phyloP scores from a whole-genome alignment of 2,113 vertebrate species.

The Polypterus bichir region DNA sequence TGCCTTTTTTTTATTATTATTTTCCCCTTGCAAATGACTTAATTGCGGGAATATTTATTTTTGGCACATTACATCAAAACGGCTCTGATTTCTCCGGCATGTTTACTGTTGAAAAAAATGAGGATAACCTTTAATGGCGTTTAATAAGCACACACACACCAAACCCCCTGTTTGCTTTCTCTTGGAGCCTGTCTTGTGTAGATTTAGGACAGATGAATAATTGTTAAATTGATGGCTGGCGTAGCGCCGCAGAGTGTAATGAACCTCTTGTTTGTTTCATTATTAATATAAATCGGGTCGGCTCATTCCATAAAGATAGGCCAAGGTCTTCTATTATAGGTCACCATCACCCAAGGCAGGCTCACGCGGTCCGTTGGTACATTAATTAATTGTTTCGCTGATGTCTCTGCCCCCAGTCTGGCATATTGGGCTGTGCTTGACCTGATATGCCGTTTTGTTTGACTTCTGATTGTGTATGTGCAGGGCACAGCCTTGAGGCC shows the following conservation, averaged over 20 bases:
- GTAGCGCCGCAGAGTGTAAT: background rate
- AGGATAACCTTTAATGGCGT: background rate
- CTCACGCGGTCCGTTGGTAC: too few relatives aligned
- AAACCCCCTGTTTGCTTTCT: too few relatives aligned
- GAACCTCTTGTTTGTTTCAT: conserved; percentile 2
- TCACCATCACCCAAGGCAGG: background rate
- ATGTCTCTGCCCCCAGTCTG: too few relatives aligned
- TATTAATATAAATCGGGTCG: background rate
- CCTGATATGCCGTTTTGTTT: too few relatives aligned
- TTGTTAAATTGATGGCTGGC: conserved; percentile 3
- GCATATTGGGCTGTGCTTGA: too few relatives aligned
- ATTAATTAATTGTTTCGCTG: too few relatives aligned
- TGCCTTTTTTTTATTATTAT: conserved; percentile 24
- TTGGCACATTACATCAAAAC: conserved; percentile 39
- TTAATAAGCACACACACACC: too few relatives aligned
- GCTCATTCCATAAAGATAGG: conserved; percentile 2
- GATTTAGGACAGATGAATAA: background rate
- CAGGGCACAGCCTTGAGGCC: too few relatives aligned
- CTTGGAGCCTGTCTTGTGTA: background rate
- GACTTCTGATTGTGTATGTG: too few relatives aligned
- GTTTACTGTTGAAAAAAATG: conserved; percentile 36
- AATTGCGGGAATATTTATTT: conserved; percentile 64
- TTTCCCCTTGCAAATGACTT: conserved; percentile 38
- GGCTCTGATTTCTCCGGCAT: conserved; percentile 34
- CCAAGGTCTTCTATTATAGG: conserved; percentile 1